These are phyloP conservation scores for Babyrousa celebensis DNA, from an alignment of 2,797 vertebrate species.

Conservation along the genomic window DNA sequence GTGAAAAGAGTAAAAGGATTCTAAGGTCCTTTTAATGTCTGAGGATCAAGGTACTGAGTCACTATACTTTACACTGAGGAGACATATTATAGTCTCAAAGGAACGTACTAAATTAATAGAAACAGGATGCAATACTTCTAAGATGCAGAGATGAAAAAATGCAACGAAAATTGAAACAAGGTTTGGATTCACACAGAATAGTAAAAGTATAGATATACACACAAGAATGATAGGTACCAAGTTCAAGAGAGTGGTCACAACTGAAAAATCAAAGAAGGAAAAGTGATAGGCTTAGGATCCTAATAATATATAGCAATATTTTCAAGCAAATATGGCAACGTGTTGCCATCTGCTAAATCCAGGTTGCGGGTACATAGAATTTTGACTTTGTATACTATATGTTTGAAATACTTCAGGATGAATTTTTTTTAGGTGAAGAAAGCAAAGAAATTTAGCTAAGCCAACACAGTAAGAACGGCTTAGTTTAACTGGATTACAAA, in stretches of 20 bases:
- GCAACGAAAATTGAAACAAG: background rate
- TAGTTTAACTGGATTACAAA: background rate
- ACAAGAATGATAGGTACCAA: background rate
- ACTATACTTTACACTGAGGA: background rate
- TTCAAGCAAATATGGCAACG: conserved; percentile 1
- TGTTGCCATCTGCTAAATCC: background rate
- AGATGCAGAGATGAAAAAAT: background rate
- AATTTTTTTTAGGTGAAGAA: background rate
- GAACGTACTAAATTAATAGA: conserved; percentile 16
- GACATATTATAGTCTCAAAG: background rate
- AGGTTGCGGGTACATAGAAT: background rate
- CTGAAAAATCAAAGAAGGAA: background rate
- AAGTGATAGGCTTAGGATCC: background rate
- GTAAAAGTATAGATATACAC: background rate
- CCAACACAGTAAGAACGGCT: conserved; percentile 22
- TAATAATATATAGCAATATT: background rate
- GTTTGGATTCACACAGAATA: background rate
- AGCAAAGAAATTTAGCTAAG: conserved; percentile 18
- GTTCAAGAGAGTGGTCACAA: background rate
- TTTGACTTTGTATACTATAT: background rate
- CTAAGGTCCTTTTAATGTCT: background rate
- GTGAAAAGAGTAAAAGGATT: background rate
- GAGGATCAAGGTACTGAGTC: background rate
- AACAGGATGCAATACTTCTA: background rate
- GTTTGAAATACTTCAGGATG: background rate